phyloP scores from a whole-genome alignment of 2,113 vertebrate genomes.

The Donacobius atricapilla region DNA sequence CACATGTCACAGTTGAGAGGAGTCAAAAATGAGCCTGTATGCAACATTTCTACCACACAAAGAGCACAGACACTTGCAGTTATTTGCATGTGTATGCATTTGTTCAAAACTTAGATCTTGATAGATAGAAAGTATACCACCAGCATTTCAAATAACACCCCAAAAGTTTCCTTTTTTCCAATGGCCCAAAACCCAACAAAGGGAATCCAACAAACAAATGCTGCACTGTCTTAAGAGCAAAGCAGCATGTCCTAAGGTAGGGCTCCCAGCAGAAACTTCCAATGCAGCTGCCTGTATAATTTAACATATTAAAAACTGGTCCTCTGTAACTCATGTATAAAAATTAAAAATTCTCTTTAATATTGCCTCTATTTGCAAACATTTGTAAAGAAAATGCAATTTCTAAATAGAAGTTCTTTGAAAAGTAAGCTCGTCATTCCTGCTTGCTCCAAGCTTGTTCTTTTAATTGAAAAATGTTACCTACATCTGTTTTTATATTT shows the following conservation, averaged over 20 bases:
- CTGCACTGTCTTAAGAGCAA: background rate
- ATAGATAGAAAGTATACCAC: background rate
- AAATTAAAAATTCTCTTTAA: background rate
- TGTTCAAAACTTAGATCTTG: background rate
- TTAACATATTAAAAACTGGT: background rate
- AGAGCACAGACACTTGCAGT: background rate
- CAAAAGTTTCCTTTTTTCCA: background rate
- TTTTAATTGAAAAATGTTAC: background rate
- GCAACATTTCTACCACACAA: background rate
- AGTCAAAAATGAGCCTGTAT: background rate
- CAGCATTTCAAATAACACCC: background rate
- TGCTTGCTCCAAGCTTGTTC: background rate
- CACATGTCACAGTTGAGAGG: background rate
- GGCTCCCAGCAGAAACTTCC: background rate
- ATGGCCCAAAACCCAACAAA: background rate
- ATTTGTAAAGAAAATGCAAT: background rate
- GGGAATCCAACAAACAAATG: background rate
- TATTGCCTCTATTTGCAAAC: background rate
- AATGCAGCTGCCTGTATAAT: background rate
- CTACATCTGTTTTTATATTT: background rate
- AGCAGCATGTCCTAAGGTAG: background rate
- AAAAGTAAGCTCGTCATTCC: background rate
- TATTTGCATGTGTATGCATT: background rate
- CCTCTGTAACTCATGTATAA: background rate
- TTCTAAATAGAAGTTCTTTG: background rate